Conservation (phyloP, 2,797 vertebrate genomes). For the Anguilla obscura region DNA sequence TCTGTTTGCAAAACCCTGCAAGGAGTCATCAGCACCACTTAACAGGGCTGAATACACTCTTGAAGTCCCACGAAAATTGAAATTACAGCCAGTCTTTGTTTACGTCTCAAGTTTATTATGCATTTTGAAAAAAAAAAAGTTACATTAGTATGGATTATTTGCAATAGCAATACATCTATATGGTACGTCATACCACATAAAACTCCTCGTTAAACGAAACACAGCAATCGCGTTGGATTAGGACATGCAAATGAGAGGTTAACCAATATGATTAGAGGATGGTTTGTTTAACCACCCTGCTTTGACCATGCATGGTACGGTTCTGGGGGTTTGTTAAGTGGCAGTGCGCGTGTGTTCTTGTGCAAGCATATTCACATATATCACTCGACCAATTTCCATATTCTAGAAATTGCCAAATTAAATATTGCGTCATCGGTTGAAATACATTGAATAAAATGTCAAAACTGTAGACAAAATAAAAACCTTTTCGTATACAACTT, state of each 20-base stretch:
- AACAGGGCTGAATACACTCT: not conserved
- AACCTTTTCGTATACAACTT: not conserved
- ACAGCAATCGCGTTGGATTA: not conserved
- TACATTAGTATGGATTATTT: not conserved
- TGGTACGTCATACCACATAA: not conserved
- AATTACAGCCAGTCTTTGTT: not conserved
- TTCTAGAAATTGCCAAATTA: not conserved
- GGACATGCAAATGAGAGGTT: conserved; percentile 7
- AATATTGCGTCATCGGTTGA: not conserved
- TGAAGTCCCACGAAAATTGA: not conserved
- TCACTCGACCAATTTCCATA: not conserved
- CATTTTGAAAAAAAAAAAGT: not conserved
- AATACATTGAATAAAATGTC: not conserved
- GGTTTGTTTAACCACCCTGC: not conserved
- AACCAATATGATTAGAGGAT: not conserved
- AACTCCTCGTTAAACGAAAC: not conserved
- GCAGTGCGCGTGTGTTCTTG: not conserved
- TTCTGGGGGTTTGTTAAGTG: not conserved
- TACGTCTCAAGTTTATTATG: not conserved
- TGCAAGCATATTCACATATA: not conserved
- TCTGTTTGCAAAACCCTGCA: not conserved
- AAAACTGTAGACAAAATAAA: conserved; percentile 7
- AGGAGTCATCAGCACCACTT: not conserved
- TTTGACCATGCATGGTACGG: not conserved
- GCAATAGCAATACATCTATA: not conserved